A percentile compares a stretch with the other conserved stretches of the same genome.
Evolutionary conservation across 2,113 vertebrate genomes (phyloP).

Genomic region (Pavo muticus): DNA sequence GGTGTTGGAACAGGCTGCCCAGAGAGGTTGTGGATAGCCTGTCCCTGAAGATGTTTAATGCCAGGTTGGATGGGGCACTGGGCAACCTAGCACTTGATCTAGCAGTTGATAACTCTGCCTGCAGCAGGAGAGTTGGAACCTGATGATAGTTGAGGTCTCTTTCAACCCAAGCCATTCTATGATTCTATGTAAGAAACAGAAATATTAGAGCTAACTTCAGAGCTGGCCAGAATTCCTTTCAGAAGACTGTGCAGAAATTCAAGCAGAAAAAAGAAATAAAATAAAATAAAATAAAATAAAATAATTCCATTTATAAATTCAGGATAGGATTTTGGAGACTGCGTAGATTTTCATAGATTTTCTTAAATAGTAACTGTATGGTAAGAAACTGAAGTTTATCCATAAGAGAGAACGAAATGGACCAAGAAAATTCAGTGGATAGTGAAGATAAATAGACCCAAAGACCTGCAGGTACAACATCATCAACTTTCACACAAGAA

Average conservation of each 20-base stretch:
- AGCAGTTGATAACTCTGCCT: no score
- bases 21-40: no score
- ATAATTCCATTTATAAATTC: background rate
- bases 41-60: no score
- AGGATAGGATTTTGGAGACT: background rate
- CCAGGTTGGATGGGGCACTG: no score
- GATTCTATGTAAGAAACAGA: background rate
- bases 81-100: no score
- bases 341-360: background rate
- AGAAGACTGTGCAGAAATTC: background rate
- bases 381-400: background rate
- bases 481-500: background rate
- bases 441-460: background rate
- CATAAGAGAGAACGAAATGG: background rate
- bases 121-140: no score
- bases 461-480: rapidly evolving
- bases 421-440: background rate
- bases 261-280: background rate
- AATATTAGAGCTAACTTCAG: background rate
- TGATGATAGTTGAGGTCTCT: no score
- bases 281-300: background rate
- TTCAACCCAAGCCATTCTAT: no score
- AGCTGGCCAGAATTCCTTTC: background rate
- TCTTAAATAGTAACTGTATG: background rate
- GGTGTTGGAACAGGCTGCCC: no score